Evolutionary conservation across 2,888 invertebrate genomes (phyloP), one percentile per base, ranked within the genome.

Genomic region (Nemurella pictetii): DNA sequence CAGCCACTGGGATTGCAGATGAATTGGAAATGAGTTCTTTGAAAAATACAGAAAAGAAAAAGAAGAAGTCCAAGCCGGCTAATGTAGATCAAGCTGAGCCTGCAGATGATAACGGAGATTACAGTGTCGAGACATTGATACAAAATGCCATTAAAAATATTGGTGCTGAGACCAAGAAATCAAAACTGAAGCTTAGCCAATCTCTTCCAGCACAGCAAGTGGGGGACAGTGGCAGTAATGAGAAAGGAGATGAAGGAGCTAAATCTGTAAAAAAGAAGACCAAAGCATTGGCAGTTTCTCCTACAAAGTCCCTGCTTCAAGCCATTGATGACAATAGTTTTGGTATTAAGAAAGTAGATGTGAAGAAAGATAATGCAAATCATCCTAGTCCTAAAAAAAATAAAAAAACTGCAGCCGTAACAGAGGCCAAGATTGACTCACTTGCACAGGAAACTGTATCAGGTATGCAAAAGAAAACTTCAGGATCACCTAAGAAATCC

Each of bases 251-350:
- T 28, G 77, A 77, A 27, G 77, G 4, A 74, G 27, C 5, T 29
- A 27, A 27, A 2, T 78, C 27, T 84, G 25, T 28, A 81, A 27
- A 25, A 55, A 32, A 80, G 83, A 26, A 85, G 36, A 73, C 27
- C 35, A 20, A 80, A 32, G n/a, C 35, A 75, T 84, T 74, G 73
- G 25, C 72, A 85, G 55, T 12, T 32, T n/a, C n/a, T n/a, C n/a
- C n/a, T n/a, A n/a, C n/a, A n/a, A n/a, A n/a, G n/a, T n/a, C n/a
- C n/a, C n/a, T n/a, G n/a, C n/a, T n/a, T n/a, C n/a, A n/a, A n/a
- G n/a, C n/a, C n/a, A n/a, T n/a, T n/a, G n/a, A n/a, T n/a, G n/a
- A n/a, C n/a, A n/a, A n/a, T n/a, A n/a, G n/a, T n/a, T n/a, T n/a
- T n/a, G n/a, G n/a, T n/a, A n/a, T n/a, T n/a, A n/a, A n/a, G n/a